Evolutionary conservation across 2,113 vertebrate genomes (phyloP), one percentile per base, ranked within the genome.

Genomic region (Macrotis lagotis): DNA sequence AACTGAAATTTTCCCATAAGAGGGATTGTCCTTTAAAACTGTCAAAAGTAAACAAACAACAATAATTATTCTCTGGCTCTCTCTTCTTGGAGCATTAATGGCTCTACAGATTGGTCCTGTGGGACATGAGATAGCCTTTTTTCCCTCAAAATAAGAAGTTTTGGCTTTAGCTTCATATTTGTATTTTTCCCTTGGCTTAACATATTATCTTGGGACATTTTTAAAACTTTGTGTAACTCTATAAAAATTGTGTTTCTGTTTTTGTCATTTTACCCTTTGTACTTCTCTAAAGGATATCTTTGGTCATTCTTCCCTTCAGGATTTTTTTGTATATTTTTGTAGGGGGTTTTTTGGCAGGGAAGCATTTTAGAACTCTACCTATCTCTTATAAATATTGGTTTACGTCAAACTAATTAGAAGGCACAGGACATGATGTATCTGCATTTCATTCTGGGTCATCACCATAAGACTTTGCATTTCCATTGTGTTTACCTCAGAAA

Each of bases 21-120:
- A 97, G 90, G 92, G 94, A 94, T 89, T 96, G 91, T 95, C 89
- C 94, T 96, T 97, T 97, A 91, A 97, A 97, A 91, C 93, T 95
- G 92, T 93, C 94, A 95, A 91, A 94, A 96, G 95, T 94, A 96
- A 97, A 95, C 31, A 97, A 97, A 96, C 94, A 95, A 37, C 92
- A 96, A 37, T 91, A 93, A 91, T 95, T 93, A 92, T 88, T 96
- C 90, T 95, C 93, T 91, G 66, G 59, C 91, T 97, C 90, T 94
- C 0, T 0, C 51, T 88, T 95, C 66, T 93, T 6, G 44, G 90
- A 92, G 92, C 88, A 88, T 88, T 90, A 90, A 94, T 47, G 59
- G 91, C 24, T 95, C 53, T 66, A 51, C 11, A 53, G 50, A 95
- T 95, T 49, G 90, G 90, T 55, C 93, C 92, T 95, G 37, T 93